A percentile compares a stretch with the other conserved stretches of the same genome.
Conservation (phyloP, 2,797 vertebrate genomes). For the Catharus ustulatus region DNA sequence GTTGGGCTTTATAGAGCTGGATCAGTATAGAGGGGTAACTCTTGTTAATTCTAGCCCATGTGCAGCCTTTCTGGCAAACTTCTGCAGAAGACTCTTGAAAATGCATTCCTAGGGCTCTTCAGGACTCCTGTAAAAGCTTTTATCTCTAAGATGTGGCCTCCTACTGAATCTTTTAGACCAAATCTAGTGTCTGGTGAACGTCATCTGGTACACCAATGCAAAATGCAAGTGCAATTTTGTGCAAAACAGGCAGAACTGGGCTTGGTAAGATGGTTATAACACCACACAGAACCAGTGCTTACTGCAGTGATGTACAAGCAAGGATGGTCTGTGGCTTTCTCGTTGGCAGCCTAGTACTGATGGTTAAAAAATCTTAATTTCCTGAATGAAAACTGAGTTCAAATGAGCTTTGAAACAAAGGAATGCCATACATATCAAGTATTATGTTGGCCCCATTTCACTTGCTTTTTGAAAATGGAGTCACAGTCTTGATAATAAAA, state of each 20-base stretch:
- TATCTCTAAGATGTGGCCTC: background rate
- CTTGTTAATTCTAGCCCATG: background rate
- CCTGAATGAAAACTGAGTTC: background rate
- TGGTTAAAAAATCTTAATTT: background rate
- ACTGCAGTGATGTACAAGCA: background rate
- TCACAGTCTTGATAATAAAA: background rate
- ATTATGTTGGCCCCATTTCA: background rate
- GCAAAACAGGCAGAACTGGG: background rate
- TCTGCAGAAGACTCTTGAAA: background rate
- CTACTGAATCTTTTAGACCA: background rate
- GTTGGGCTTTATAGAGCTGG: background rate
- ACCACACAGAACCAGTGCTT: background rate
- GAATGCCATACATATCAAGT: background rate
- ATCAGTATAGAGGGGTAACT: background rate
- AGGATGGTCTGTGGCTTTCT: background rate
- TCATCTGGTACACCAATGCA: background rate
- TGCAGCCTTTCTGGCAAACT: background rate
- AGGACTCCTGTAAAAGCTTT: background rate
- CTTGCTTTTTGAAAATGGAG: background rate
- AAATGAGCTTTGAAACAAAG: background rate
- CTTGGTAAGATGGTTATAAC: background rate
- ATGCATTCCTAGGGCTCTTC: background rate
- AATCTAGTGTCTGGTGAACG: background rate
- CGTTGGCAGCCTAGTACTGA: background rate
- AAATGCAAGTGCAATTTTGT: background rate